Evolutionary conservation across 2,113 vertebrate genomes (phyloP), one percentile per base, ranked within the genome.

Genomic region (Poeciliopsis prolifica): DNA sequence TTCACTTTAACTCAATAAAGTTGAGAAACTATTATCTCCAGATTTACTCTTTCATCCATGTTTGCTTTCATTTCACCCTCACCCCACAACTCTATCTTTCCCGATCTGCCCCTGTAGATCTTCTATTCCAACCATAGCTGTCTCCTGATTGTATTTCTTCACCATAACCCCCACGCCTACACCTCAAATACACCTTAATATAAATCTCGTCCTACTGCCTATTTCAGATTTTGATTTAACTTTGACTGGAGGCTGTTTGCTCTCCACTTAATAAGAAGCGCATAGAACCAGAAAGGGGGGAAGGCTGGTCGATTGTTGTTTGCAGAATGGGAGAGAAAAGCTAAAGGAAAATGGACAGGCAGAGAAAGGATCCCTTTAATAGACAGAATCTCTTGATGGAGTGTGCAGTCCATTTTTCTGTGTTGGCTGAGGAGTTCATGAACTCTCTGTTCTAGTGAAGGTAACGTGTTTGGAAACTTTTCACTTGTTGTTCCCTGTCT

Each of bases 211-310:
- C 70, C 74, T 33, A 9, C 35, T 62, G 42, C 68, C 81, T 85
- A 72, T 86, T 82, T 83, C 65, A 70, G 72, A 82, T 79, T 91
- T 74, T 87, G 85, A 90, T 89, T 87, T 77, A 76, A 74, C 78
- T 82, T 82, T 24, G 79, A 48, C 77, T 29, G 5, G 79, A 84
- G 65, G 79, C 82, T 91, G 87, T 91, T 92, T 92, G 87, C 84
- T 75, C 67, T 84, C 44, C 65, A 74, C 63, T 75, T 79, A 75
- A 35, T 68, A 48, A 75, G 80, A 30, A 13, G 79, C 80, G 82
- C 63, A 60, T 72, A 76, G 30, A 72, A 40, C 69, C 69, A 35
- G 42, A 70, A 67, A 77, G 62, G 33, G 33, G n/a, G 71, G 72
- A 61, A 66, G 74, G 37, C 9, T 10, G 54, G 77, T 60, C 81